Percentiles rank a stretch among this genome's conserved stretches.
Conservation (phyloP, 2,113 vertebrate genomes). For the Melierax canorus region DNA sequence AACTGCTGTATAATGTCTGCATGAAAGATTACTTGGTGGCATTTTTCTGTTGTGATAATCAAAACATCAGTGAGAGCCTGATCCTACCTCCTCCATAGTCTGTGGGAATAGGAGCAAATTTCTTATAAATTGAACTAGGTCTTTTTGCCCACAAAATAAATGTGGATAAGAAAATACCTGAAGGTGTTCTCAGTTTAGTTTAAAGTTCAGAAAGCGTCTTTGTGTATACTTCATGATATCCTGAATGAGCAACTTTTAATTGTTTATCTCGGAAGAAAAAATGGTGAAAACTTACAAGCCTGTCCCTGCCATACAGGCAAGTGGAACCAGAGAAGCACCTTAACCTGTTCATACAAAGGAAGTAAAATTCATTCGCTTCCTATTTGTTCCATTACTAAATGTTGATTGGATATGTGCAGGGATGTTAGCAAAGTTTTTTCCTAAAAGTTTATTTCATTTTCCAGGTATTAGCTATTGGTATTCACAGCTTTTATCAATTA, state of each 20-base stretch:
- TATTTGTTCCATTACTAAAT: background rate
- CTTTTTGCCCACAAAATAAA: background rate
- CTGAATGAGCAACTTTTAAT: background rate
- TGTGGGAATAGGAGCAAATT: background rate
- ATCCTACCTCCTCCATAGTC: background rate
- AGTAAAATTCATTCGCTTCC: background rate
- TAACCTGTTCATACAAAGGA: background rate
- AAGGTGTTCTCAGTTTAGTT: background rate
- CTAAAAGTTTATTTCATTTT: background rate
- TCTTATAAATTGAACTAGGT: background rate
- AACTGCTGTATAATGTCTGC: background rate
- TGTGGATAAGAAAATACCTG: background rate
- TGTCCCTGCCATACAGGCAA: background rate
- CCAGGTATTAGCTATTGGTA: background rate
- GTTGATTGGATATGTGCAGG: background rate
- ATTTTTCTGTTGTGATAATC: slow-evolving; percentile 13
- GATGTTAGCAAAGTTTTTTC: background rate
- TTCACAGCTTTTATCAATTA: background rate
- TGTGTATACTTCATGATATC: background rate
- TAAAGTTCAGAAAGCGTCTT: background rate
- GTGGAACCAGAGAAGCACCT: background rate
- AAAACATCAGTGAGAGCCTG: background rate
- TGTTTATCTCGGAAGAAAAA: background rate
- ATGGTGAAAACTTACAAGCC: background rate
- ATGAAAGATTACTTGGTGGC: background rate